A percentile compares a stretch with the other conserved stretches of the same genome.
Conservation (phyloP, 2,888 invertebrate genomes). For the Dolomedes plantarius region DNA sequence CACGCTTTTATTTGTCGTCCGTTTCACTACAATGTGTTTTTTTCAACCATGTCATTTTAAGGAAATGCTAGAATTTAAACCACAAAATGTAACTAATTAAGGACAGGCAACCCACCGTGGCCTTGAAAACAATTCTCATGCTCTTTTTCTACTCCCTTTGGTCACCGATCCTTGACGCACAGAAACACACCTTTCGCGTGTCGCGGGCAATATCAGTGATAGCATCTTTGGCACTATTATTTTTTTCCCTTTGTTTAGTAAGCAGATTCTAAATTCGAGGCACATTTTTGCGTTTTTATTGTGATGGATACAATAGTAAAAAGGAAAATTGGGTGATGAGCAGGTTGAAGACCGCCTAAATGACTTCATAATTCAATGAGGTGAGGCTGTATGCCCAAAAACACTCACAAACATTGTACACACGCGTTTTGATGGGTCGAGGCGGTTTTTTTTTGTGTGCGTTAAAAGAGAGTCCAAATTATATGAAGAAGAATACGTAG, state of each 20-base stretch:
- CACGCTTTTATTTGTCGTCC: too few relatives aligned
- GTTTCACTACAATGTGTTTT: too few relatives aligned
- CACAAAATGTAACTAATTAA: not conserved
- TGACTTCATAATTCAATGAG: not conserved
- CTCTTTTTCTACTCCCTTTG: slow-evolving; percentile 14
- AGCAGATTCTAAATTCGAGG: not conserved
- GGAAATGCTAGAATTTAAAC: not conserved
- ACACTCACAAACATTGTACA: too few relatives aligned
- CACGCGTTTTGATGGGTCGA: too few relatives aligned
- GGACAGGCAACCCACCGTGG: not conserved
- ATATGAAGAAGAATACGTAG: too few relatives aligned
- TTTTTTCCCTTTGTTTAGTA: not conserved
- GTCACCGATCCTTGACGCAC: not conserved
- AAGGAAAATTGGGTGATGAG: slow-evolving; percentile 5
- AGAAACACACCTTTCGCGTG: slow-evolving; percentile 7
- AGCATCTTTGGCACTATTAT: not conserved
- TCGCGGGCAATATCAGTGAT: not conserved
- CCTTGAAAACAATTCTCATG: slow-evolving; percentile 1
- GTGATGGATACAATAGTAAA: not conserved
- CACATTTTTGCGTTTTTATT: slow-evolving; percentile 5
- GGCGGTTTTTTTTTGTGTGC: too few relatives aligned
- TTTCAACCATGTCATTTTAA: not conserved
- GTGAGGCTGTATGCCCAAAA: not conserved
- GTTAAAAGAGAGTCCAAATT: too few relatives aligned
- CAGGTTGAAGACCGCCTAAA: not conserved